A percentile compares a stretch with the other conserved stretches of the same genome.
Conservation (phyloP, 2,113 vertebrate species). For the Cyprinodon variegatus region DNA sequence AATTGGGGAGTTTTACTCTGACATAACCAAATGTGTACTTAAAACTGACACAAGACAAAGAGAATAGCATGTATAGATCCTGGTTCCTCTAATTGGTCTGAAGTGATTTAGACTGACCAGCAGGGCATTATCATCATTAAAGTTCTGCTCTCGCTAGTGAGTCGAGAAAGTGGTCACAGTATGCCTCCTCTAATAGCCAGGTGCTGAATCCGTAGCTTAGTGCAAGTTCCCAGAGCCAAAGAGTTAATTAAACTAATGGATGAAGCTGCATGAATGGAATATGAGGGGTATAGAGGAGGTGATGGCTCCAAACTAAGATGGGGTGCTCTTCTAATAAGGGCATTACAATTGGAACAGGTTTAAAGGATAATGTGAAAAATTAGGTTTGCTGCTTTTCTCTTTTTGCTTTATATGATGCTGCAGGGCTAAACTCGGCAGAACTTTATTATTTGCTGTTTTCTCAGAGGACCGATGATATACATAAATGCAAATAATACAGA, state of each 20-base stretch:
- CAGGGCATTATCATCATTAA: constrained; percentile 33
- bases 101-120: constrained; percentile 28
- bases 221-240: constrained; percentile 47
- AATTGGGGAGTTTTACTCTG: background rate
- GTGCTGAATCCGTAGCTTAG: constrained; percentile 33
- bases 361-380: constrained; percentile 42
- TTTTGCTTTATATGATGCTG: background rate
- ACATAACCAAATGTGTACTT: constrained; percentile 1
- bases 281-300: constrained; percentile 39
- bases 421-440: background rate
- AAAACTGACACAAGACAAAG: constrained; percentile 12
- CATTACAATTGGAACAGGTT: constrained; percentile 32
- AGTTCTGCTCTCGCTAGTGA: constrained; percentile 14
- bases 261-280: constrained; percentile 47
- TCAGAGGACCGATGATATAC: constrained; percentile 22
- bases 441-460: constrained; percentile 18
- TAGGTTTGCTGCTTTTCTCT: constrained; percentile 9
- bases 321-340: constrained; percentile 39
- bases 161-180: constrained; percentile 24
- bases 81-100: constrained; percentile 6
- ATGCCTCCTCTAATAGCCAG: constrained; percentile 34
- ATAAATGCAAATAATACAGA: constrained; percentile 44
- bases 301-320: constrained; percentile 41
- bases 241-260: constrained; percentile 64
- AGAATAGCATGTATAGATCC: constrained; percentile 7